Conservation (phyloP, 2,113 vertebrate species). For the Chiloscyllium plagiosum region DNA sequence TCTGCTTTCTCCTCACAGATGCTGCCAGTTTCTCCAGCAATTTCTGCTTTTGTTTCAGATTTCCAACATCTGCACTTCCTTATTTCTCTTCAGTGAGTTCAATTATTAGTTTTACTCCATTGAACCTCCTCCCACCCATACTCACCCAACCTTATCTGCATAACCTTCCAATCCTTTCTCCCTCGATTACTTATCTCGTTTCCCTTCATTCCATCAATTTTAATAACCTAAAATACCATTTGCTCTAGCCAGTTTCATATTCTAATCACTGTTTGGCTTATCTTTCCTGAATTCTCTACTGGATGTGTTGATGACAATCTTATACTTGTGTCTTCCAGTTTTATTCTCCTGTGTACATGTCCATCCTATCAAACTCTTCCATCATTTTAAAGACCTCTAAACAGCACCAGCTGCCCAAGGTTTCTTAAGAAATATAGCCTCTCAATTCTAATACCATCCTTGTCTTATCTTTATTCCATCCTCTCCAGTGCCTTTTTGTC, state of each 20-base stretch:
- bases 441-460: background rate
- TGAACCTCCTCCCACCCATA: background rate
- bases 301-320: background rate
- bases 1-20: too few species aligned
- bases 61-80: too few species aligned
- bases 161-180: background rate
- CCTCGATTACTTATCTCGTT: too few species aligned
- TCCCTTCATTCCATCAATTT: too few species aligned
- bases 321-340: background rate
- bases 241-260: background rate
- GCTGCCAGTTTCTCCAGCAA: too few species aligned
- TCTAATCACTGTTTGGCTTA: too few species aligned
- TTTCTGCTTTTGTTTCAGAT: too few species aligned
- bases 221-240: too few species aligned
- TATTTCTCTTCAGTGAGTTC: too few species aligned
- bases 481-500: background rate
- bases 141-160: background rate
- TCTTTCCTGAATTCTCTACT: background rate
- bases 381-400: background rate
- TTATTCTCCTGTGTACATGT: background rate
- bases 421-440: background rate
- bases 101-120: background rate
- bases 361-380: background rate
- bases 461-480: background rate
- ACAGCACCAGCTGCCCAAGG: background rate